Conservation (phyloP, 2,888 invertebrate genomes). For the Cephus spinipes region DNA sequence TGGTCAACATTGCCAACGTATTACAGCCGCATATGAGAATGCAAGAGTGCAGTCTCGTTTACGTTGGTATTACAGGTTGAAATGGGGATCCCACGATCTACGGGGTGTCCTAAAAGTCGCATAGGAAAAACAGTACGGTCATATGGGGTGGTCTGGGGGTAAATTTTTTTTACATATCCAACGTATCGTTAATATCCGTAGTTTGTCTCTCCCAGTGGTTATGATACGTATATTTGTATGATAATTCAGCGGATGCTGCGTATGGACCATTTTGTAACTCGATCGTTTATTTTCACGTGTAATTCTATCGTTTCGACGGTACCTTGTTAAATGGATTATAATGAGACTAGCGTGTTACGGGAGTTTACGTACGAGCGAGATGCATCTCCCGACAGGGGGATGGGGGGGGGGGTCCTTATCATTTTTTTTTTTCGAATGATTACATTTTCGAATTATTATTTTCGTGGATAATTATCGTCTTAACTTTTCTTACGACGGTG, state of each 20-base stretch:
- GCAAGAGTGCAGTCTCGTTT: background rate
- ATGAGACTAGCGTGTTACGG: conserved; percentile 58
- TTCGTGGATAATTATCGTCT: too few relatives aligned
- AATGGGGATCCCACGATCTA: background rate
- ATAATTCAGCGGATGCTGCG: background rate
- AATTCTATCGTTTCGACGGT: conserved; percentile 59
- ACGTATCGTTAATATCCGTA: background rate
- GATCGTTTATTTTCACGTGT: conserved; percentile 57
- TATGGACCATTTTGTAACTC: conserved; percentile 41
- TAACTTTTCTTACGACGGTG: too few relatives aligned
- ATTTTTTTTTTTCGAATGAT: too few relatives aligned
- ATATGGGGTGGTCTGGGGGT: background rate
- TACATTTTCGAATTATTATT: background rate
- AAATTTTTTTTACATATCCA: background rate
- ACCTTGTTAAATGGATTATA: conserved; percentile 58
- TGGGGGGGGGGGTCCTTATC: too few relatives aligned
- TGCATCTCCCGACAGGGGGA: too few relatives aligned
- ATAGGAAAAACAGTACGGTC: background rate
- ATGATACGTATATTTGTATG: background rate
- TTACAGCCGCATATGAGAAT: background rate
- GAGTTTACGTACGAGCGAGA: background rate
- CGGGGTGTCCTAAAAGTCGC: background rate
- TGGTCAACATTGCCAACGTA: background rate
- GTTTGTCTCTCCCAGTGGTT: too few relatives aligned
- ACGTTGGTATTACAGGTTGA: background rate